These are phyloP conservation scores for Synanthedon andrenaeformis DNA, from an alignment of 2,888 invertebrate species.

Conservation along the genomic window DNA sequence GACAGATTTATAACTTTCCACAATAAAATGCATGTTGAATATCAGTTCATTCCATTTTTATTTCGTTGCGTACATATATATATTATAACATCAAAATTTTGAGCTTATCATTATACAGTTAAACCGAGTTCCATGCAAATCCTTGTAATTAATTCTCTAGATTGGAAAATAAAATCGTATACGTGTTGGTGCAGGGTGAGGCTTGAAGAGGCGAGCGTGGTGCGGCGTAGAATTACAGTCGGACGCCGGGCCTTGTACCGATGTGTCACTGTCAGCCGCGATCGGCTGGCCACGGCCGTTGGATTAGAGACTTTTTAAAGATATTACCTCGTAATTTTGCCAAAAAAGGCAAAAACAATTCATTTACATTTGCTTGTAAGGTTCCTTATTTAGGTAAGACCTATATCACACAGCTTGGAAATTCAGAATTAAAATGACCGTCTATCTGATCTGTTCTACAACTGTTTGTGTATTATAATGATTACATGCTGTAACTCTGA, in stretches of 20 bases:
- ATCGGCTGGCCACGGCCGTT: constrained; percentile 37
- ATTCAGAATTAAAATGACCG: no score
- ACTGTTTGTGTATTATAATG: no score
- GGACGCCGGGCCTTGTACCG: constrained; percentile 64
- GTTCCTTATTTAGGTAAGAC: neutral
- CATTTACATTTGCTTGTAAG: constrained; percentile 8
- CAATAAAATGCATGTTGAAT: no score
- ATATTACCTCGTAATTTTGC: constrained; percentile 39
- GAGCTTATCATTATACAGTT: neutral
- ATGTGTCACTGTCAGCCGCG: constrained; percentile 69
- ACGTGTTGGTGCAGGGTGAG: constrained; percentile 14
- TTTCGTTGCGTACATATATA: no score
- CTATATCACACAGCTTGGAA: neutral
- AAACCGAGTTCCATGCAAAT: neutral
- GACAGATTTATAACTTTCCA: no score
- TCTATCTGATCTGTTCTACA: no score
- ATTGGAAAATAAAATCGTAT: constrained; percentile 47
- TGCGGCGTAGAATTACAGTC: constrained; percentile 63
- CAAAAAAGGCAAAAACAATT: constrained; percentile 10
- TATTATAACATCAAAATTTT: no score
- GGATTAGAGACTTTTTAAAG: constrained; percentile 63
- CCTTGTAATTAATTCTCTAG: constrained; percentile 19
- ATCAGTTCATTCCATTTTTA: no score
- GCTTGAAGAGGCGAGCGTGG: constrained; percentile 11
- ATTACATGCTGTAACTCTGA: no score